Evolutionary conservation across 2,888 invertebrate species (phyloP).

Genomic region (Encarsia formosa): DNA sequence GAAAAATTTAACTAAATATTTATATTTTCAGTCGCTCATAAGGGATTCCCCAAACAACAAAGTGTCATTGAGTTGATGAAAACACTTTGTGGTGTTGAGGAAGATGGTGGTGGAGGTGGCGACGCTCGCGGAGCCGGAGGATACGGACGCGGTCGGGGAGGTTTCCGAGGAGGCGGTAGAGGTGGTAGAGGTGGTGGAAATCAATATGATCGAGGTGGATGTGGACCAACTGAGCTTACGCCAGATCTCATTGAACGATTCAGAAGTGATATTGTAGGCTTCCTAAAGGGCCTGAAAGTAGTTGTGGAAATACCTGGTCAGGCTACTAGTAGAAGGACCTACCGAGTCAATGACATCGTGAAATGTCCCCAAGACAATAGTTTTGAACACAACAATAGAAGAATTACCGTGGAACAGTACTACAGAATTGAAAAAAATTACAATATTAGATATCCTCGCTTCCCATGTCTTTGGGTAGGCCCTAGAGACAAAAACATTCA

Average conservation of each 20-base stretch:
- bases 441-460: conserved; percentile 58
- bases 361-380: conserved; percentile 41
- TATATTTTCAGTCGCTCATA: conserved; percentile 72
- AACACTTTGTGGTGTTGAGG: conserved; percentile 31
- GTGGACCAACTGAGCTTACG: neutral
- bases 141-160: neutral
- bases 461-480: conserved; percentile 82
- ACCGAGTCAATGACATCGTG: conserved; percentile 52
- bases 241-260: conserved; percentile 36
- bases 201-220: conserved; percentile 6
- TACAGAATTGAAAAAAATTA: conserved; percentile 51
- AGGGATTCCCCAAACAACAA: conserved; percentile 67
- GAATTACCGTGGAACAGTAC: conserved; percentile 54
- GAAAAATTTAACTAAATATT: too few relatives aligned
- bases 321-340: conserved; percentile 48
- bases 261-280: conserved; percentile 38
- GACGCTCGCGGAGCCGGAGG: neutral
- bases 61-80: conserved; percentile 52
- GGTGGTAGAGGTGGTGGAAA: neutral
- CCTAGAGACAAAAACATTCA: conserved; percentile 62
- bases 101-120: neutral
- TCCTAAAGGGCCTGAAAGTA: conserved; percentile 54
- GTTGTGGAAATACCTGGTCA: conserved; percentile 52
- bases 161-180: neutral
- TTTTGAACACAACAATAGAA: conserved; percentile 44